These are phyloP conservation scores for Corythornis leucogaster DNA, from an alignment of 2,797 vertebrate genomes.

Conservation along the genomic window DNA sequence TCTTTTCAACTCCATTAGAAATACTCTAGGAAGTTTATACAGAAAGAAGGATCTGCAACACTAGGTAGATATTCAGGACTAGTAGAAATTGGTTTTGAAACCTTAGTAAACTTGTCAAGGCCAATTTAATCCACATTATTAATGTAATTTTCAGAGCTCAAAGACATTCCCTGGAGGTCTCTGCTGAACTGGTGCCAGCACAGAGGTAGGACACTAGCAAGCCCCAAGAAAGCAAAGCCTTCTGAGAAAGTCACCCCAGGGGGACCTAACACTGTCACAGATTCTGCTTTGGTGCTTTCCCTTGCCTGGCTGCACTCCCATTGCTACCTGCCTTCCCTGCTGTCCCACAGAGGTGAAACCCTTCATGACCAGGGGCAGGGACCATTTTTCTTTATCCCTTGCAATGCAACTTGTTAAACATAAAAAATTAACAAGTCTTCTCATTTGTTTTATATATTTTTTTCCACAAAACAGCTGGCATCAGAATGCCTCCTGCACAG, in stretches of 20 bases:
- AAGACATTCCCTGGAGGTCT: neutral
- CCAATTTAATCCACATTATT: neutral
- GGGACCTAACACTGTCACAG: too few species aligned
- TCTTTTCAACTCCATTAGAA: neutral
- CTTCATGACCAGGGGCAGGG: too few species aligned
- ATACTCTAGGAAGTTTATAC: neutral
- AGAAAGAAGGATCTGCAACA: neutral
- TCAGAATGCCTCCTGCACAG: fast-evolving
- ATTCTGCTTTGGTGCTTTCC: neutral
- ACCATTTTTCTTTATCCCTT: neutral
- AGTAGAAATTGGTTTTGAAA: neutral
- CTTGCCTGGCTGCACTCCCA: neutral
- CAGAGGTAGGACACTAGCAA: neutral
- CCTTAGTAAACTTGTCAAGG: neutral
- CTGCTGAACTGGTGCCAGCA: neutral
- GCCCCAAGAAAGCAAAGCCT: neutral
- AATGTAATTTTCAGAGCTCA: neutral
- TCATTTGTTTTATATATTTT: neutral
- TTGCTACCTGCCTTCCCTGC: too few species aligned
- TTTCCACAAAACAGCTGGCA: neutral
- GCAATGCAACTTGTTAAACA: too few species aligned
- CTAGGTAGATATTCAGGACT: neutral
- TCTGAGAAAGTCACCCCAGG: too few species aligned
- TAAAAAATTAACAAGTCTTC: neutral
- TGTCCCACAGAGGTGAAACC: neutral